Conservation (phyloP, 2,113 vertebrate genomes). For the Brachyhypopomus gauderio region DNA sequence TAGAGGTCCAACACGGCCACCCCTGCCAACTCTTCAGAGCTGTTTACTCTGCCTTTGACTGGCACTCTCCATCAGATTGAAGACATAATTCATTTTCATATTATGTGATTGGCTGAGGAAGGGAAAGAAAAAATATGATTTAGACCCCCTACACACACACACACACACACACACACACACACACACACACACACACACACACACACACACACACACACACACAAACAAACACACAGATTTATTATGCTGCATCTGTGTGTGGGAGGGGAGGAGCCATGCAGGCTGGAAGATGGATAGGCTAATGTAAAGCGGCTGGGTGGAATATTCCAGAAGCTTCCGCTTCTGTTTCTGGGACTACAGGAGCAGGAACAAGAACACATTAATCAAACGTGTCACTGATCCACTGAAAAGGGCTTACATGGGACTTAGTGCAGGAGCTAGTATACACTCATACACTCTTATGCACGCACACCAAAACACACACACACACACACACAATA, state of each 20-base stretch:
- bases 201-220: neutral
- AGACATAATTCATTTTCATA: conserved; percentile 65
- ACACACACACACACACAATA: conserved; percentile 19
- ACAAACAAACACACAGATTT: conserved; percentile 41
- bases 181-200: neutral
- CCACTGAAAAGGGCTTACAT: conserved; percentile 31
- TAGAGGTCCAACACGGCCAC: conserved; percentile 8
- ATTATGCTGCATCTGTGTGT: conserved; percentile 41
- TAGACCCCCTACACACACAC: neutral
- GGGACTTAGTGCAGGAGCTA: neutral
- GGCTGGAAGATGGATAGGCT: conserved; percentile 41
- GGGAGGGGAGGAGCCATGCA: conserved; percentile 28
- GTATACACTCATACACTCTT: conserved; percentile 7
- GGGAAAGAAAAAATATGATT: conserved; percentile 36
- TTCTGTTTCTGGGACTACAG: conserved; percentile 63
- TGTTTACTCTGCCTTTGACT: conserved; percentile 59
- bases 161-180: conserved; percentile 18
- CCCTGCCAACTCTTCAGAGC: conserved; percentile 34
- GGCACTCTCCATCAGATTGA: conserved; percentile 58
- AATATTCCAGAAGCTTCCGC: conserved; percentile 43
- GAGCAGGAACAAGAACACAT: conserved; percentile 56
- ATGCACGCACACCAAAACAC: conserved; percentile 9
- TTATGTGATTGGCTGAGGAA: conserved; percentile 53
- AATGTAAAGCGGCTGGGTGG: conserved; percentile 19
- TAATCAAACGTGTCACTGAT: conserved; percentile 58